Evolutionary conservation across 2,113 vertebrate genomes (phyloP), one percentile per base, ranked within the genome.

Genomic region (Macrotis lagotis): DNA sequence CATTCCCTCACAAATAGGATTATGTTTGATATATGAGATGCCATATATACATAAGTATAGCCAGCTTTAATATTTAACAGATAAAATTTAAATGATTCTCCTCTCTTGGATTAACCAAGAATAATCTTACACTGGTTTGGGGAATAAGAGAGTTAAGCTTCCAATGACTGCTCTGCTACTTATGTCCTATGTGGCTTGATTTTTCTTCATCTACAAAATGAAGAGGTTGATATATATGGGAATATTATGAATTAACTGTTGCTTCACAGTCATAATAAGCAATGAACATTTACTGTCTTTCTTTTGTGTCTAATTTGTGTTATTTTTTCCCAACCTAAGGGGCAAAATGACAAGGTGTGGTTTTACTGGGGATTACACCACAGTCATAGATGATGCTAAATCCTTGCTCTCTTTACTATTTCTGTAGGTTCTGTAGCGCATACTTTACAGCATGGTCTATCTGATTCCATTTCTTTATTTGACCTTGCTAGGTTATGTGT

Each of bases 391-490:
- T 7, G 16, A 83, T 83, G 66, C 16, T 24, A n/a, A 44, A 44
- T 83, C 6, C 44, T 83, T 44, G n/a, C 22, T 83, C n/a, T 44
- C 66, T 19, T 83, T 83, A 44, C 37, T 22, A 8, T 44, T 83
- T 44, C 44, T n/a, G n/a, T n/a, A 16, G 25, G n/a, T 83, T 83
- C 66, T 83, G 16, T 37, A 44, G 16, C 24, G 19, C 66, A 66
- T 66, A 12, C 31, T 8, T 8, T 24, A 44, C 6, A 8, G 44
- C 66, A 44, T 83, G 66, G n/a, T n/a, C 28, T 59, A 31, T 59
- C 94, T 90, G 50, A 91, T 95, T 96, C 95, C 88, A 91, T 95
- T 91, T 91, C 90, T 94, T 92, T 94, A 91, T 28, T 91, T 51
- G 50, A 95, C 83, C 51, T 83, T 93, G 89, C 26, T 95, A 93